Evolutionary conservation across 2,888 invertebrate species (phyloP).

Genomic region (Ophraella communa): DNA sequence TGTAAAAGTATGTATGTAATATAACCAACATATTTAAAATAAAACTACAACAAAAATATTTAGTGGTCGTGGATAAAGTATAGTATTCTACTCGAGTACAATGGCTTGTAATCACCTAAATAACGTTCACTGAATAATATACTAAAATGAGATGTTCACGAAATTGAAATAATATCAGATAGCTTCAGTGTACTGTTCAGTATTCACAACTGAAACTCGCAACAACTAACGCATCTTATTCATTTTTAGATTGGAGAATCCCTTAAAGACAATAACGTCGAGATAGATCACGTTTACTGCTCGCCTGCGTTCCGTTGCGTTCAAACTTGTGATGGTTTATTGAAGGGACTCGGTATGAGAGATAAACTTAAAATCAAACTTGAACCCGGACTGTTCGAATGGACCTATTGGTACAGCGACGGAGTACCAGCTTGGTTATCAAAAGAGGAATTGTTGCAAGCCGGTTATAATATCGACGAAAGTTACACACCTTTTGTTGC

Average conservation of each 20-base stretch:
- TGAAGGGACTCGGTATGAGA: slow-evolving; percentile 56
- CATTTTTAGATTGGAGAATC: slow-evolving; percentile 75
- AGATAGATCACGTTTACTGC: slow-evolving; percentile 79
- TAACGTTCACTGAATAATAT: too few species aligned
- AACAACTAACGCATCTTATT: neutral
- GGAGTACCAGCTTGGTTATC: slow-evolving; percentile 82
- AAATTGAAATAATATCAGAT: too few species aligned
- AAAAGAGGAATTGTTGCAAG: slow-evolving; percentile 71
- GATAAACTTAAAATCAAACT: slow-evolving; percentile 73
- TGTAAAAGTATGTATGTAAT: too few species aligned
- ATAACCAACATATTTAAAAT: too few species aligned
- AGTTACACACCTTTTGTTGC: slow-evolving; percentile 70
- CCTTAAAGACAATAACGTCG: slow-evolving; percentile 71
- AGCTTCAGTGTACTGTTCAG: too few species aligned
- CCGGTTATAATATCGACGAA: slow-evolving; percentile 78
- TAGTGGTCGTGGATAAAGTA: too few species aligned
- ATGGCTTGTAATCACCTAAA: too few species aligned
- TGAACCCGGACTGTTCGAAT: slow-evolving; percentile 94
- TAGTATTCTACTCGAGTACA: too few species aligned
- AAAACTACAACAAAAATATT: too few species aligned
- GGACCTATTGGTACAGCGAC: slow-evolving; percentile 88
- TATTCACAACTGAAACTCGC: neutral
- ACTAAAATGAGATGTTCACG: too few species aligned
- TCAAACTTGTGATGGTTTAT: slow-evolving; percentile 78
- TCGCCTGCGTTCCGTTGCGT: slow-evolving; percentile 92